Conservation (phyloP, 2,797 vertebrate species). For the Margarornis squamiger region DNA sequence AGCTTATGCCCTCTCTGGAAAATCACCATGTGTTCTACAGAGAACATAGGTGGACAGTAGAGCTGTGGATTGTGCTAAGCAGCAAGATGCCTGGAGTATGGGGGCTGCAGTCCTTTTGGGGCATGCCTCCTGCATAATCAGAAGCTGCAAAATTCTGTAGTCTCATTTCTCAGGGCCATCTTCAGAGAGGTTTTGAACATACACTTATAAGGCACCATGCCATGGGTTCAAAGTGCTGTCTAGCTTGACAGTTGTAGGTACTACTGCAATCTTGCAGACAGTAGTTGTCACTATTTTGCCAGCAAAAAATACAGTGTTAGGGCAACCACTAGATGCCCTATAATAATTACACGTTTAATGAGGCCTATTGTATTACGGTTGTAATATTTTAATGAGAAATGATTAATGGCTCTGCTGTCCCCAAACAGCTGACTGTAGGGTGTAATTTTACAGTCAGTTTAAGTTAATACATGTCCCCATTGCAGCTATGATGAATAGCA, state of each 20-base stretch:
- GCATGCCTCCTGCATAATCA: fast-evolving
- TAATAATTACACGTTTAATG: background rate
- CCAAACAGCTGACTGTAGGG: background rate
- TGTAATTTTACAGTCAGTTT: background rate
- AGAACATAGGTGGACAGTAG: background rate
- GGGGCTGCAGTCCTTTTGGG: background rate
- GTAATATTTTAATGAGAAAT: background rate
- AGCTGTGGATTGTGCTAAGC: background rate
- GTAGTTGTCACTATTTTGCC: background rate
- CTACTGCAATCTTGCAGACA: background rate
- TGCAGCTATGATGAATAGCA: background rate
- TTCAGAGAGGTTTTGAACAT: background rate
- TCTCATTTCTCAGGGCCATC: background rate
- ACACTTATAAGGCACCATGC: fast-evolving
- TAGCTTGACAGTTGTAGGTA: background rate
- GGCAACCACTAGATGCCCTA: background rate
- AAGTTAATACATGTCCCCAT: background rate
- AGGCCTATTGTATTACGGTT: background rate
- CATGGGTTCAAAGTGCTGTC: background rate
- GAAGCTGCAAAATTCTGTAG: background rate
- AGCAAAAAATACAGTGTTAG: background rate
- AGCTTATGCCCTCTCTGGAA: background rate
- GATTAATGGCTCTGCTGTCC: background rate
- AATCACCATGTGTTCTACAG: background rate
- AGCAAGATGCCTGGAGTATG: fast-evolving